phyloP scores from a whole-genome alignment of 2,888 invertebrate genomes.

The Drosophila ustulata region DNA sequence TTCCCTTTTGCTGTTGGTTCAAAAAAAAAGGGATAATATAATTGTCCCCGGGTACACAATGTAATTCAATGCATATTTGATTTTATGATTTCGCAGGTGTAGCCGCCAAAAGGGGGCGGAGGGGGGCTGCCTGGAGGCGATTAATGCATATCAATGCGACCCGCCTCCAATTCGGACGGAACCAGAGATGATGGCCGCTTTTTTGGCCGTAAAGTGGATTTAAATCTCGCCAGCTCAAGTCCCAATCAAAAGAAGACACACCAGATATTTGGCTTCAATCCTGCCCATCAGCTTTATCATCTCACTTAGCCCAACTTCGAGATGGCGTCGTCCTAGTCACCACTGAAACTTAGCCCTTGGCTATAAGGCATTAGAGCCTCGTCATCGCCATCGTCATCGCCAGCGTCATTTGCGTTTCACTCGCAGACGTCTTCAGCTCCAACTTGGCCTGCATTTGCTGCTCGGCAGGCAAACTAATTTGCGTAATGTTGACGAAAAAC shows the following conservation, averaged over 20 bases:
- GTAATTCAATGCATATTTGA: constrained; percentile 81
- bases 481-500: constrained; percentile 79
- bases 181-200: neutral
- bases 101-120: neutral
- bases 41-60: constrained; percentile 63
- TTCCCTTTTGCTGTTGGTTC: constrained; percentile 11
- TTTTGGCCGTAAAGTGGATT: constrained; percentile 7
- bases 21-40: constrained; percentile 70
- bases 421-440: constrained; percentile 5
- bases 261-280: constrained; percentile 17
- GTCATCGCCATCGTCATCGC: constrained; percentile 4
- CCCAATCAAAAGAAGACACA: constrained; percentile 5
- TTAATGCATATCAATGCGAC: constrained; percentile 53
- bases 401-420: neutral
- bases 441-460: constrained; percentile 58
- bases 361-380: constrained; percentile 63
- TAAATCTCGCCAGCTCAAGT: constrained; percentile 8
- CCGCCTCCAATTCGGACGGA: neutral
- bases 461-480: constrained; percentile 77
- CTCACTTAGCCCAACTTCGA: constrained; percentile 12
- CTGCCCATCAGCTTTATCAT: constrained; percentile 24
- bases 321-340: constrained; percentile 8
- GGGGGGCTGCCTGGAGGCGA: constrained; percentile 8
- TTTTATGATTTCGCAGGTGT: constrained; percentile 67
- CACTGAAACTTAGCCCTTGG: constrained; percentile 42